Percentiles rank a stretch among this genome's conserved stretches.
These are phyloP conservation scores for Pangasius macronema DNA, from an alignment of 2,797 vertebrate species.

Conservation along the genomic window DNA sequence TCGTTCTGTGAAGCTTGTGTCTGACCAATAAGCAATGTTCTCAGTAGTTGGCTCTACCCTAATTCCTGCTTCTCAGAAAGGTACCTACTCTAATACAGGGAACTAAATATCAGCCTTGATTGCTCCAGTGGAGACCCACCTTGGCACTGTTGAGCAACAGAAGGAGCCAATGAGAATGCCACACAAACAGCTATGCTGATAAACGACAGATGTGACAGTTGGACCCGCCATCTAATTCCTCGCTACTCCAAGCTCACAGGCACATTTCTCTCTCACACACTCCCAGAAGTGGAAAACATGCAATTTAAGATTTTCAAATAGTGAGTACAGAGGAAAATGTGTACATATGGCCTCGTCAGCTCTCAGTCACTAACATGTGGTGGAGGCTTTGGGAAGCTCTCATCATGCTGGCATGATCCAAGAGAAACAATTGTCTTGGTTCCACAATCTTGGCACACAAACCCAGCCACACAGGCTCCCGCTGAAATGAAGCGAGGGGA, in stretches of 20 bases:
- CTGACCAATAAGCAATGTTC: neutral
- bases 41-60: neutral
- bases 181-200: slow-evolving; percentile 32
- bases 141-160: slow-evolving; percentile 9
- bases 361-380: slow-evolving; percentile 35
- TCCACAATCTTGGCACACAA: slow-evolving; percentile 39
- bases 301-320: slow-evolving; percentile 38
- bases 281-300: slow-evolving; percentile 21
- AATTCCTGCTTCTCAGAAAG: neutral
- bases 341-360: slow-evolving; percentile 29
- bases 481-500: slow-evolving; percentile 26
- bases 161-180: slow-evolving; percentile 25
- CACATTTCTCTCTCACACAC: slow-evolving; percentile 37
- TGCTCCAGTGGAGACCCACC: slow-evolving; percentile 23
- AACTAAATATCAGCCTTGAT: slow-evolving; percentile 13
- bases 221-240: slow-evolving; percentile 29
- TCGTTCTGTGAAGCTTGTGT: neutral
- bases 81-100: neutral
- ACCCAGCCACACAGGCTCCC: slow-evolving; percentile 39
- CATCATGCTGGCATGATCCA: slow-evolving; percentile 28
- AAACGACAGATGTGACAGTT: slow-evolving; percentile 44
- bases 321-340: slow-evolving; percentile 42
- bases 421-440: slow-evolving; percentile 44
- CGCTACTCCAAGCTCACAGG: slow-evolving; percentile 34
- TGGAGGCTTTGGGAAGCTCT: slow-evolving; percentile 34